Evolutionary conservation across 2,888 invertebrate species (phyloP).

Genomic region (Amphipyra tragopoginis): DNA sequence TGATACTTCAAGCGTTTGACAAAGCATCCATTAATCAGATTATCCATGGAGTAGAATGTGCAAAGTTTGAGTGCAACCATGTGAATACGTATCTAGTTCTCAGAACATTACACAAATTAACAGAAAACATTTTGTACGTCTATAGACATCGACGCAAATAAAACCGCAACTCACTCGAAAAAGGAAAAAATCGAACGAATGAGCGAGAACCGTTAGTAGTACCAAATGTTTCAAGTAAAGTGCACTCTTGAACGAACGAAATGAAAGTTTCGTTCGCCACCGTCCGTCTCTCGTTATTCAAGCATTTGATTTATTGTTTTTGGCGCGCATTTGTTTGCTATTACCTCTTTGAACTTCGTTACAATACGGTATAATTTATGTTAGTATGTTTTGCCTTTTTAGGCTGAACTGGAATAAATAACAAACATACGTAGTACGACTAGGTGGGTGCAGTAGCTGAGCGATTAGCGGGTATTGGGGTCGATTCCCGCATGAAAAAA

Average conservation of each 20-base stretch:
- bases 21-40: too few species aligned
- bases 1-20: too few species aligned
- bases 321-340: conserved; percentile 71
- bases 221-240: conserved; percentile 72
- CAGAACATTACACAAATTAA: too few species aligned
- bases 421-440: conserved; percentile 18
- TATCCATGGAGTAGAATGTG: too few species aligned
- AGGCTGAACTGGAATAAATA: conserved; percentile 26
- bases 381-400: conserved; percentile 36
- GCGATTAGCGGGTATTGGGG: too few species aligned
- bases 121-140: too few species aligned
- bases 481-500: too few species aligned
- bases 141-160: neutral
- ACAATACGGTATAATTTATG: conserved; percentile 51
- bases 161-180: conserved; percentile 4
- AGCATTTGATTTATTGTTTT: conserved; percentile 86
- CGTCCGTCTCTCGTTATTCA: conserved; percentile 78
- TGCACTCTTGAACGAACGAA: conserved; percentile 80
- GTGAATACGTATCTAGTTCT: too few species aligned
- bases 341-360: conserved; percentile 74
- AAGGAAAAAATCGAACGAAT: conserved; percentile 4
- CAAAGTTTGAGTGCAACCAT: too few species aligned
- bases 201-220: conserved; percentile 66
- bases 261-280: conserved; percentile 84
- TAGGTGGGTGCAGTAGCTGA: too few species aligned